Base-by-base conservation (phyloP, 2,888 invertebrate species). In the Chloroclystis v-ata region DNA sequence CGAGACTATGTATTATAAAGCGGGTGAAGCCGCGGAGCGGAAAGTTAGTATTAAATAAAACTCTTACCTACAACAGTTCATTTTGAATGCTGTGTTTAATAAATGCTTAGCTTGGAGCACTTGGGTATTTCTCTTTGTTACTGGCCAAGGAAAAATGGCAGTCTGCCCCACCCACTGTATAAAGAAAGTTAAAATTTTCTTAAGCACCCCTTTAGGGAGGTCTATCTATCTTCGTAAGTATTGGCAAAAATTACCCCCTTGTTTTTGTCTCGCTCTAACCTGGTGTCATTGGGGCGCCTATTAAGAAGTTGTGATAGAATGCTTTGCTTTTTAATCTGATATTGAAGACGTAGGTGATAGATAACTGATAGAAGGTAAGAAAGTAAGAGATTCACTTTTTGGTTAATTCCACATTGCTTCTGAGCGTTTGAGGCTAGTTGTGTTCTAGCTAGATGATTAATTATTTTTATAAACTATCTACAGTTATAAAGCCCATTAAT, bases 181-280 rank as follows among this genome's bases (percentile, higher is more conserved):
- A 87, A 87, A 86, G 86, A 86, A 87, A 87, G 81, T 87, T 86
- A 84, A 86, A 87, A 87, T 86, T 86, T 84, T 84, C 84, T 82
- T 80, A 73, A 81, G 75, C 75, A 65, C 77, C 79, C 75, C 67
- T 49, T 41, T 44, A 51, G 77, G 78, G 65, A 75, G 73, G 76
- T 69, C 78, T 82, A 82, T 85, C 86, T 84, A 75, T 84, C 85
- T 85, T 86, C 80, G 80, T 83, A 84, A 83, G 85, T 85, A 86
- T 86, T 78, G 85, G 83, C 82, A 86, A 86, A 85, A 86, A 85
- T 82, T 72, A 72, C 78, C 78, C 77, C 75, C 74, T 70, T 54
- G 64, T 59, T 56, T 61, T 44, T 53, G 52, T 80, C 82, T 69
- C 78, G 52, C 56, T 80, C 77, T 40, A 76, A 52, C 82, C 51